A percentile compares a stretch with the other conserved stretches of the same genome.
These are phyloP conservation scores for Antedon mediterranea DNA, from an alignment of 53 echinoderm and acorn worm species.

Conservation along the genomic window DNA sequence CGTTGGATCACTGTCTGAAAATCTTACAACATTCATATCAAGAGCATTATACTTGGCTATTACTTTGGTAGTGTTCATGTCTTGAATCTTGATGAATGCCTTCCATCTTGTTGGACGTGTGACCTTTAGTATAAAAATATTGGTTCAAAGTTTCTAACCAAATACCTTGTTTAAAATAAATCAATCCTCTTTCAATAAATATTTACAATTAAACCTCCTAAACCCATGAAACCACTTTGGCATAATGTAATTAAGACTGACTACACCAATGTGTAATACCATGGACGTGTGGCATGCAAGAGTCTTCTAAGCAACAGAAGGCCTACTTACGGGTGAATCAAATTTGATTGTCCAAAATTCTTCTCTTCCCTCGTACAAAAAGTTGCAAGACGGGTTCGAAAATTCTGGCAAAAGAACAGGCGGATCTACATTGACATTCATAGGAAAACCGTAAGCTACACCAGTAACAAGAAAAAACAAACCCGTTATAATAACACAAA, in stretches of 20 bases:
- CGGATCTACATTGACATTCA: background rate
- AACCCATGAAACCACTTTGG: no score
- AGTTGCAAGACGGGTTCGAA: background rate
- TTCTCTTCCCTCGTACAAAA: background rate
- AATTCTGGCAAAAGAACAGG: background rate
- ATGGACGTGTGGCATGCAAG: no score
- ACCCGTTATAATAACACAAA: no score
- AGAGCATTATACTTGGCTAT: background rate
- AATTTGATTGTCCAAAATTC: background rate
- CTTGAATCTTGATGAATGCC: background rate
- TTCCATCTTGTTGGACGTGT: background rate
- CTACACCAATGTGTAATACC: no score
- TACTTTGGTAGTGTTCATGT: background rate
- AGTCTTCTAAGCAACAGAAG: no score
- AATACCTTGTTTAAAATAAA: no score
- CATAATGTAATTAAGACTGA: no score
- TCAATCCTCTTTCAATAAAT: no score
- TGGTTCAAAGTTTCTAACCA: no score
- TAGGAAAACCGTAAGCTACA: background rate
- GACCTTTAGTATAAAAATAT: background rate
- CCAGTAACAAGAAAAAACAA: no score
- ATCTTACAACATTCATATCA: background rate
- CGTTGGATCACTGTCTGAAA: background rate
- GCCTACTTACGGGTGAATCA: background rate
- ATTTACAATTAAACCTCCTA: no score